Conservation (phyloP, 2,888 invertebrate genomes). For the Mythimna lalbum region DNA sequence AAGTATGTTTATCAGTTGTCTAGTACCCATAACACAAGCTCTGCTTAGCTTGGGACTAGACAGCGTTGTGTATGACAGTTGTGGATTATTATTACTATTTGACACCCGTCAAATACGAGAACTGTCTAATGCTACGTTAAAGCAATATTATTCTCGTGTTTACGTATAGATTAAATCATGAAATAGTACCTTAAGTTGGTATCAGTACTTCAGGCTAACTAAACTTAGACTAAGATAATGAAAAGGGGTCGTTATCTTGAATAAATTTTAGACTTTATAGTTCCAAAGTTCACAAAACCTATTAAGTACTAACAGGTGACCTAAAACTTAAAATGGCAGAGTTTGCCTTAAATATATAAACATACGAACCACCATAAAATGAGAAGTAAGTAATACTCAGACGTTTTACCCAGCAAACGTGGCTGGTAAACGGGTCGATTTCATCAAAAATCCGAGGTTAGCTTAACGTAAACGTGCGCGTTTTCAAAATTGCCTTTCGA, state of each 20-base stretch:
- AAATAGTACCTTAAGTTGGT: conserved; percentile 12
- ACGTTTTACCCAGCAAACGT: conserved; percentile 58
- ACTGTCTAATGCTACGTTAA: background rate
- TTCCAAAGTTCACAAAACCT: background rate
- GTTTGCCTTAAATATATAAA: conserved; percentile 49
- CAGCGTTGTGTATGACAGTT: too few relatives aligned
- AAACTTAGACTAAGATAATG: conserved; percentile 16
- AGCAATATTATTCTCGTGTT: conserved; percentile 6
- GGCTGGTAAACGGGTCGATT: conserved; percentile 55
- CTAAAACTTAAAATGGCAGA: conserved; percentile 17
- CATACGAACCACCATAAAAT: conserved; percentile 54
- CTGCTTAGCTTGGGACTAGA: too few relatives aligned
- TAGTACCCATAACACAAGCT: too few relatives aligned
- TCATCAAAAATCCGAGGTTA: conserved; percentile 62
- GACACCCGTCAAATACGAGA: background rate
- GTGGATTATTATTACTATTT: too few relatives aligned
- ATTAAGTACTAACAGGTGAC: conserved; percentile 1
- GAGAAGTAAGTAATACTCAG: conserved; percentile 51
- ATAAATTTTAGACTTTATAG: conserved; percentile 4
- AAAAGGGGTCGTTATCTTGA: conserved; percentile 5
- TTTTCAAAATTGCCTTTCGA: conserved; percentile 70
- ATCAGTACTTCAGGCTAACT: background rate
- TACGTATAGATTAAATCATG: conserved; percentile 12
- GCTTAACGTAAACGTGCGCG: conserved; percentile 68
- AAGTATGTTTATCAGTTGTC: too few relatives aligned